phyloP scores from a whole-genome alignment of 2,797 vertebrate genomes.

The Semotilus atromaculatus region DNA sequence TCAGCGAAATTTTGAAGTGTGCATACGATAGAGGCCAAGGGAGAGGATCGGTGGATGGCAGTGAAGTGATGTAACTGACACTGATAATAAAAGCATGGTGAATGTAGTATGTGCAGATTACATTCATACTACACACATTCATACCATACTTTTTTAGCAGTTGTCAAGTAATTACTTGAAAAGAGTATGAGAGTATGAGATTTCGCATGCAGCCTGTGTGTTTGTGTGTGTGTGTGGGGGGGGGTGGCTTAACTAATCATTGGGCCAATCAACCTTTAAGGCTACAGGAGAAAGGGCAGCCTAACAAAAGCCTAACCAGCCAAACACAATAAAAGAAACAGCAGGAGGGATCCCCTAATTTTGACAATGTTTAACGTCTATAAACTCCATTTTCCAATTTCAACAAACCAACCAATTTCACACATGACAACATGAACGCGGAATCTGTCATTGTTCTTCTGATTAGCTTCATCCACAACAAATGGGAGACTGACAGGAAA shows the following conservation, averaged over 20 bases:
- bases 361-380: conserved; percentile 47
- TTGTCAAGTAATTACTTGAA: too few relatives aligned
- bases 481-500: conserved; percentile 60
- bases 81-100: too few relatives aligned
- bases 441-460: conserved; percentile 57
- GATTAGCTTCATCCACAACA: conserved; percentile 56
- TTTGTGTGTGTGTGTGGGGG: background rate
- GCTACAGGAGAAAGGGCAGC: background rate
- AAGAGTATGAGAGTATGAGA: background rate
- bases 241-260: background rate
- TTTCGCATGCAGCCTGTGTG: background rate
- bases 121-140: too few relatives aligned
- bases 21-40: too few relatives aligned
- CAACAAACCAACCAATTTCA: conserved; percentile 69
- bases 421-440: conserved; percentile 56
- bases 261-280: background rate
- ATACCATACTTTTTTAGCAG: too few relatives aligned
- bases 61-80: too few relatives aligned
- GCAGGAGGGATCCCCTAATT: background rate
- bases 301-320: background rate
- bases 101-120: too few relatives aligned
- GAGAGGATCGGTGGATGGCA: too few relatives aligned
- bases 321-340: background rate
- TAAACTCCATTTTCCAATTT: too few relatives aligned
- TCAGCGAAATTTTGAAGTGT: too few relatives aligned